Base-by-base conservation (phyloP, 1,140 invertebrate genomes). In the Eumaeus atala region DNA sequence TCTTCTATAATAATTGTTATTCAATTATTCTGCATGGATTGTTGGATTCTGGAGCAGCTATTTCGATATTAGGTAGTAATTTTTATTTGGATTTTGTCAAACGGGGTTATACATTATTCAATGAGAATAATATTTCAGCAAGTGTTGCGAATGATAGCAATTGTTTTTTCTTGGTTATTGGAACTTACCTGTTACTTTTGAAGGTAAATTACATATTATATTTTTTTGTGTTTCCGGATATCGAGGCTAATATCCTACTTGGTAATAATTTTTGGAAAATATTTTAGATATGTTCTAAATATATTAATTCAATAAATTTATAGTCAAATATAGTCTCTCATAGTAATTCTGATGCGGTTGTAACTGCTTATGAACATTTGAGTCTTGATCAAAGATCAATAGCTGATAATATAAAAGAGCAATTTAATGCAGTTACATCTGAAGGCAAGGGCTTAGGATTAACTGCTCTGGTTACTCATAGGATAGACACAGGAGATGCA, bases 21-120 rank as follows among this genome's bases (percentile, higher is more conserved):
- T 28, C 2, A 28, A 28, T 28, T 28, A 28, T 2, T 9, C 12
- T 48, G 18, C 12, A 44, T 35, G 21, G 34, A 28, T 14, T 48
- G 33, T 35, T 48, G 40, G 34, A 50, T 49, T 10, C 38, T 11
- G 35, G 47, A 28, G 47, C 17, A 18, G 11, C 17, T 1, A 36
- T 49, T 9, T 51, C 50, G 12, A 51, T 38, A 10, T 14, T 7
- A 16, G 36, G n/a, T 17, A 18, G 12, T 9, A 16, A 51, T 35
- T 50, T 34, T 34, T 50, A n/a, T 50, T 50, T 21, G 7, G 48
- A 35, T 33, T 34, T 50, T n/a, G 9, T 21, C 10, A 9, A 50
- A 12, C 7, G 28, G 10, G 28, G 28, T 34, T 50, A 36, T 33
- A 21, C 8, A 50, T 50, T n/a, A 36, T 6, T 33, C 5, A 17